phyloP scores from a whole-genome alignment of 1,140 invertebrate genomes.

The Drosophila triauraria region DNA sequence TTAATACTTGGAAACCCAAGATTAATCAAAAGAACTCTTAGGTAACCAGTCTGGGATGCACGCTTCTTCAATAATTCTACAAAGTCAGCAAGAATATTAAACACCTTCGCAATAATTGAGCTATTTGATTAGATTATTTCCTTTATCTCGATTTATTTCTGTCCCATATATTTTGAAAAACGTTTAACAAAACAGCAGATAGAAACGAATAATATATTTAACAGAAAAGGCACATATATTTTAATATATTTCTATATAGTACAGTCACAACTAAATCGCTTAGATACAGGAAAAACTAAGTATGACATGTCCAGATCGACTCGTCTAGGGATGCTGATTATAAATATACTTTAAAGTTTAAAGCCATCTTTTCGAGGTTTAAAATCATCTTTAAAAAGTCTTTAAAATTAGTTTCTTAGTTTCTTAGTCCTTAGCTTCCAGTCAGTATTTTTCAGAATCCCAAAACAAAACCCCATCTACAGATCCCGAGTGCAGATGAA shows the following conservation, averaged over 20 bases:
- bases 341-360: too few species aligned
- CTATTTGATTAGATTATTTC: not conserved
- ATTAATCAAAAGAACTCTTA: not conserved
- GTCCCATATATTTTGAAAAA: not conserved
- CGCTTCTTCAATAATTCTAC: not conserved
- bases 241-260: too few species aligned
- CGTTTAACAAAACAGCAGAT: not conserved
- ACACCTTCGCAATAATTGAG: not conserved
- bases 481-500: conserved; percentile 6
- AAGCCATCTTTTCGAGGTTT: too few species aligned
- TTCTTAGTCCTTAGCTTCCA: not conserved
- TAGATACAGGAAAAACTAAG: too few species aligned
- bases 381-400: too few species aligned
- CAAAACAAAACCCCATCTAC: conserved; percentile 1
- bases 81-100: not conserved
- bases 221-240: too few species aligned
- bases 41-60: not conserved
- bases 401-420: too few species aligned
- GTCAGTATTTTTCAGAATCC: not conserved
- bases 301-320: too few species aligned
- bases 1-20: not conserved
- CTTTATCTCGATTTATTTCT: not conserved
- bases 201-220: not conserved
- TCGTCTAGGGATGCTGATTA: too few species aligned
- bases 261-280: too few species aligned